Evolutionary conservation across 2,888 invertebrate species (phyloP).

Genomic region (Drosophila dives): DNA sequence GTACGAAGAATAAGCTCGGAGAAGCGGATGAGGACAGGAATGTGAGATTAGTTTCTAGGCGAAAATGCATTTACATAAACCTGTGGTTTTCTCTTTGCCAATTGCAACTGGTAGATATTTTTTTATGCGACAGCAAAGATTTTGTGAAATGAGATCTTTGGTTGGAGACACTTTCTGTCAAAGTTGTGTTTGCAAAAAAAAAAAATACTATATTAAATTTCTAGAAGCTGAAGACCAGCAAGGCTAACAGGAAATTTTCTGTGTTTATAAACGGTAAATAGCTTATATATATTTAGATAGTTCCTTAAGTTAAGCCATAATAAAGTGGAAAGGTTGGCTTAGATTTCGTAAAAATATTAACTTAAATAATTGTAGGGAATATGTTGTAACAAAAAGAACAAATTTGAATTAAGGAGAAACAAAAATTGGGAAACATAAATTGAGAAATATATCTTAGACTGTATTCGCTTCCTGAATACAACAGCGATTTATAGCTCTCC

Average conservation of each 20-base stretch:
- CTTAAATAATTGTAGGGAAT: not conserved
- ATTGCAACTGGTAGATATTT: conserved; percentile 38
- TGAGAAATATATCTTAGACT: not conserved
- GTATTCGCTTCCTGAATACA: conserved; percentile 1
- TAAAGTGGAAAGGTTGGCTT: not conserved
- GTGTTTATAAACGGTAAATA: not conserved
- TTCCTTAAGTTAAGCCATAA: too few species aligned
- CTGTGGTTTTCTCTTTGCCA: conserved; percentile 54
- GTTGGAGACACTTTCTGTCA: conserved; percentile 26
- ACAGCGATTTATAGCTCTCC: conserved; percentile 4
- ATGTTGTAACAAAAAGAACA: not conserved
- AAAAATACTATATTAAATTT: conserved; percentile 5
- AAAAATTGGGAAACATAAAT: not conserved
- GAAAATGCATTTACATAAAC: conserved; percentile 77
- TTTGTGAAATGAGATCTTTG: conserved; percentile 38
- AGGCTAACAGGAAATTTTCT: not conserved
- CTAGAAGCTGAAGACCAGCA: not conserved
- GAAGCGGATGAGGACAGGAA: conserved; percentile 13
- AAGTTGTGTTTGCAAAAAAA: conserved; percentile 22
- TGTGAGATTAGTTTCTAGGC: conserved; percentile 58
- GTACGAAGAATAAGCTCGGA: not conserved
- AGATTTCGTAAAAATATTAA: not conserved
- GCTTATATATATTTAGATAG: not conserved
- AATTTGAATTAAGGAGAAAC: not conserved
- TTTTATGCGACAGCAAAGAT: conserved; percentile 25